These are phyloP conservation scores for Callimorpha dominula DNA, from an alignment of 2,888 invertebrate genomes.

Conservation along the genomic window DNA sequence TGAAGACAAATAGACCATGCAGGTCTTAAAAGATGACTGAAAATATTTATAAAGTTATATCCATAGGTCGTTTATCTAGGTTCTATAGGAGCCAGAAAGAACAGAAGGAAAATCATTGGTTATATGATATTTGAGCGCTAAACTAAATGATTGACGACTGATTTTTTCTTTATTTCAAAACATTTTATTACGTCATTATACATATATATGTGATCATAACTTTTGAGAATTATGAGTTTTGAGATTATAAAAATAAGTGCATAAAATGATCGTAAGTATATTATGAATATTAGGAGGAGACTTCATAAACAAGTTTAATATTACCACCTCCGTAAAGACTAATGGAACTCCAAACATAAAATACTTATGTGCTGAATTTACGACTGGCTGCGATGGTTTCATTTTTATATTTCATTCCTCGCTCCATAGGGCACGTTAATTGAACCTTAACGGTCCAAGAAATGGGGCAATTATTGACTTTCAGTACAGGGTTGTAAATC, in stretches of 20 bases:
- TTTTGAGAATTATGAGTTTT: not conserved
- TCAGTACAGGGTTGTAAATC: constrained; percentile 60
- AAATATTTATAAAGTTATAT: not conserved
- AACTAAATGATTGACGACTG: too few relatives aligned
- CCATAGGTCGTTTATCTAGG: too few relatives aligned
- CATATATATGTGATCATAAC: not conserved
- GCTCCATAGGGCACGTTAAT: constrained; percentile 75
- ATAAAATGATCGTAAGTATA: not conserved
- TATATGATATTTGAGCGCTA: too few relatives aligned
- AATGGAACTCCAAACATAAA: constrained; percentile 70
- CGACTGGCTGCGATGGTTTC: constrained; percentile 65
- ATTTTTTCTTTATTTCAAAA: too few relatives aligned
- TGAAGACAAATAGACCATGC: not conserved
- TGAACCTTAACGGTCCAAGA: constrained; percentile 77
- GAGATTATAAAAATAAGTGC: not conserved
- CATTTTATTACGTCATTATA: too few relatives aligned
- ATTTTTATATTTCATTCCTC: constrained; percentile 81
- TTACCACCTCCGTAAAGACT: constrained; percentile 37
- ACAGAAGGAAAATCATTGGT: too few relatives aligned
- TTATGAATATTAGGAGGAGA: not conserved
- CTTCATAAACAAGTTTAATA: constrained; percentile 22
- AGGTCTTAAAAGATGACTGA: not conserved
- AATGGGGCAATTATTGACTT: constrained; percentile 73
- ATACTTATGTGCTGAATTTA: constrained; percentile 72
- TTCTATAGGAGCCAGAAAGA: too few relatives aligned